Evolutionary conservation across 2,888 invertebrate genomes (phyloP).

Genomic region (Cephus spinipes): DNA sequence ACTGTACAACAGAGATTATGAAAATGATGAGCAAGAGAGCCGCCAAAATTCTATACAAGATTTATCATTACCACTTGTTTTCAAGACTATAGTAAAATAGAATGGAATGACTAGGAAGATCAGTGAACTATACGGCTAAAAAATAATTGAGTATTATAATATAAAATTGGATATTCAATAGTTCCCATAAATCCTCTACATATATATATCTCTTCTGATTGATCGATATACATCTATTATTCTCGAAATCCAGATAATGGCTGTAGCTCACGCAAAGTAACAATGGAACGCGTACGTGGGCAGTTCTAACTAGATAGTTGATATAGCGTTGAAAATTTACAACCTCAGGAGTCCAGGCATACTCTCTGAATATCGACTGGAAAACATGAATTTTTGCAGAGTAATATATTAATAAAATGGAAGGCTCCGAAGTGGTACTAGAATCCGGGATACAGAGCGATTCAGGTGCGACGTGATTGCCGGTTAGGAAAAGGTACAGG

Average conservation of each 20-base stretch:
- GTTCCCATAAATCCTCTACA: not conserved
- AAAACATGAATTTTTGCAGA: no score
- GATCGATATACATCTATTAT: not conserved
- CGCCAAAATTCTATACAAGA: no score
- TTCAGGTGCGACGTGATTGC: slow-evolving; percentile 2
- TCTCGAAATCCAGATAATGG: not conserved
- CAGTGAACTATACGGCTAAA: not conserved
- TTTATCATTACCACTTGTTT: no score
- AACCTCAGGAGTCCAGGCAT: not conserved
- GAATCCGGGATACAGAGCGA: not conserved
- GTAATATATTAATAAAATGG: not conserved
- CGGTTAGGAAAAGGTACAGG: not conserved
- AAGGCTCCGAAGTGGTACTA: not conserved
- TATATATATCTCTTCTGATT: not conserved
- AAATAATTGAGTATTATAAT: not conserved
- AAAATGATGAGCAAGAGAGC: not conserved
- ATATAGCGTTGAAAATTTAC: not conserved
- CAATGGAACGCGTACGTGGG: not conserved
- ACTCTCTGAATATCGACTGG: no score
- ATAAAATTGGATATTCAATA: not conserved
- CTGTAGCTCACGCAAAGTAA: not conserved
- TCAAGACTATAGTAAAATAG: not conserved
- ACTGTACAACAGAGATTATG: not conserved
- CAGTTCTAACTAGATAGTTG: not conserved
- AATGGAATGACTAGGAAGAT: not conserved